Evolutionary conservation across 2,113 vertebrate genomes (phyloP).

Genomic region (Lamprologus lemairii): DNA sequence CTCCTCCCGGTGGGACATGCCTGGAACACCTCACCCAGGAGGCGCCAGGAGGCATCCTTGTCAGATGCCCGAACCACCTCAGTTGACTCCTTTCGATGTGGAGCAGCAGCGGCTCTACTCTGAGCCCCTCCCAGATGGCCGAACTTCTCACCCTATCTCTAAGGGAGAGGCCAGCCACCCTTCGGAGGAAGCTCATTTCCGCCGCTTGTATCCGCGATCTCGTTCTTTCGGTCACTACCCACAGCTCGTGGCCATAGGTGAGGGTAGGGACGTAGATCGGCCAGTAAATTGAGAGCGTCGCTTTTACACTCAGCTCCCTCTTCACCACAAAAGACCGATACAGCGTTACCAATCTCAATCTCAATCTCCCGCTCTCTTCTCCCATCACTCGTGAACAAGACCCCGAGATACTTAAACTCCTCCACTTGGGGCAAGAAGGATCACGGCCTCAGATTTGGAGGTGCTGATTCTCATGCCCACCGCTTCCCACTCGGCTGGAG

Average conservation of each 20-base stretch:
- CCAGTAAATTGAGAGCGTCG: background rate
- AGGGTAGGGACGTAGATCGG: background rate
- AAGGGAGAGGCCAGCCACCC: background rate
- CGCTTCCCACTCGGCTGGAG: background rate
- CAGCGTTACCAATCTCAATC: background rate
- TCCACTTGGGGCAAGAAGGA: background rate
- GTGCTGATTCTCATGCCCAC: background rate
- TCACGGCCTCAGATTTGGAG: background rate
- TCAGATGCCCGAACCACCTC: rapidly evolving
- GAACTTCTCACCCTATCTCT: background rate
- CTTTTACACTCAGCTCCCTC: rapidly evolving
- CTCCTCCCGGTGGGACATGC: background rate
- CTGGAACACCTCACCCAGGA: rapidly evolving
- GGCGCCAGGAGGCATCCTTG: rapidly evolving
- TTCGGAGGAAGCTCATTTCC: rapidly evolving
- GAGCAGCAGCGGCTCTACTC: rapidly evolving
- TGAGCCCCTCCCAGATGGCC: rapidly evolving
- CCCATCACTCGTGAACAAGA: background rate
- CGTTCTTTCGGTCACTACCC: rapidly evolving
- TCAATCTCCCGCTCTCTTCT: background rate
- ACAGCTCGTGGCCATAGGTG: rapidly evolving
- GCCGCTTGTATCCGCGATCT: rapidly evolving
- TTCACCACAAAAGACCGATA: rapidly evolving
- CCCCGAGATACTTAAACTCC: background rate
- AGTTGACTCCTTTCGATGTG: rapidly evolving